phyloP scores from a whole-genome alignment of 2,888 invertebrate genomes.

The Smittia aterrima region DNA sequence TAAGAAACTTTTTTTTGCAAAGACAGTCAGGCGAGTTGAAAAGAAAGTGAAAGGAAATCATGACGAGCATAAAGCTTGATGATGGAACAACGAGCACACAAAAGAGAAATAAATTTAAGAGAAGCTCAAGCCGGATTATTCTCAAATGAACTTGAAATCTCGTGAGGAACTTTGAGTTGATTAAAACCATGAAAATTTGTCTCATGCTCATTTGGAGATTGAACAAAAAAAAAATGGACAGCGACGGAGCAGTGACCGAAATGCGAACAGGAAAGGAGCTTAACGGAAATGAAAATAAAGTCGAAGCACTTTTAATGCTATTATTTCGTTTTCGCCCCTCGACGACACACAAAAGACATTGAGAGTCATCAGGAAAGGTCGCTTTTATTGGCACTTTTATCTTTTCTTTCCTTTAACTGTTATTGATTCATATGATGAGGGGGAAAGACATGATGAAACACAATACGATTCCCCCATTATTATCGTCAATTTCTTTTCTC shows the following conservation, averaged over 20 bases:
- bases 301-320: conserved; percentile 1
- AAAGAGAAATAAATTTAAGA: background rate
- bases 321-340: background rate
- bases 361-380: background rate
- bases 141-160: too few relatives aligned
- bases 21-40: background rate
- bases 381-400: conserved; percentile 13
- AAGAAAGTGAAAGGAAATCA: background rate
- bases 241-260: background rate
- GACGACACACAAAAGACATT: background rate
- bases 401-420: background rate
- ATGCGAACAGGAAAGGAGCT: background rate
- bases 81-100: conserved; percentile 1
- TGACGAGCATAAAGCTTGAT: conserved; percentile 15
- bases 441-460: background rate
- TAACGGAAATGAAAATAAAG: background rate
- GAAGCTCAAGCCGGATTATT: too few relatives aligned
- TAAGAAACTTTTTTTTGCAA: background rate
- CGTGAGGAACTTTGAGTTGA: too few relatives aligned
- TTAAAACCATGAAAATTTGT: conserved; percentile 12
- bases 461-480: background rate
- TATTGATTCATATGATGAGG: conserved; percentile 22
- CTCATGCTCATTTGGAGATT: background rate
- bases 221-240: background rate
- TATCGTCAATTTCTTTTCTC: background rate